These are phyloP conservation scores for Ophraella communa DNA, from an alignment of 2,888 invertebrate species.

Conservation along the genomic window DNA sequence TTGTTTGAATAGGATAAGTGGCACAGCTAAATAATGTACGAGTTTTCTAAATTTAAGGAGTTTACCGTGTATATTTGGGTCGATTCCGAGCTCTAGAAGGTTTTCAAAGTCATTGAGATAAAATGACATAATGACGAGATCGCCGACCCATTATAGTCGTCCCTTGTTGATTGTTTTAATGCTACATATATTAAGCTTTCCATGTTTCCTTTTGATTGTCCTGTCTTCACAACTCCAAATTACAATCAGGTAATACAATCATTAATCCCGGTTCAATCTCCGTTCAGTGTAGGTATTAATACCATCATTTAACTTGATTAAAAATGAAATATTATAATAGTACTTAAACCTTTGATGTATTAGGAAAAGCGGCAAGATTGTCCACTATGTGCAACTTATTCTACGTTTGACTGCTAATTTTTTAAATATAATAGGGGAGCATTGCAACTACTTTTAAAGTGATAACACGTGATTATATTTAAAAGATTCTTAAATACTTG, in stretches of 20 bases:
- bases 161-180: constrained; percentile 21
- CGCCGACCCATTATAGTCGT: constrained; percentile 10
- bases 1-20: neutral
- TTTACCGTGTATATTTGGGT: too few relatives aligned
- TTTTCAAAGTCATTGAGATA: constrained; percentile 17
- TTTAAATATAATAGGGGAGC: too few relatives aligned
- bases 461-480: too few relatives aligned
- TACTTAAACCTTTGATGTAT: neutral
- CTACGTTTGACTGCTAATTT: too few relatives aligned
- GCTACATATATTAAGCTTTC: constrained; percentile 15
- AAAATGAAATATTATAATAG: neutral
- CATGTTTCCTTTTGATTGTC: neutral
- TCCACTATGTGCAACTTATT: too few relatives aligned
- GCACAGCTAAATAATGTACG: constrained; percentile 14
- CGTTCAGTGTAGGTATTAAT: neutral
- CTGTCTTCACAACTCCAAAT: neutral
- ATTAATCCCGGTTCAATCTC: neutral
- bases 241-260: neutral
- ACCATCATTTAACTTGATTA: neutral
- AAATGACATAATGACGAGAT: constrained; percentile 18
- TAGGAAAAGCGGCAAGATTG: too few relatives aligned
- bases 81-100: too few relatives aligned
- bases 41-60: constrained; percentile 19
- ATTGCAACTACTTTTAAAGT: too few relatives aligned
- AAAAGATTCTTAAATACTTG: too few relatives aligned